Evolutionary conservation across 2,888 invertebrate species (phyloP).

Genomic region (Drosophila melanocephala): DNA sequence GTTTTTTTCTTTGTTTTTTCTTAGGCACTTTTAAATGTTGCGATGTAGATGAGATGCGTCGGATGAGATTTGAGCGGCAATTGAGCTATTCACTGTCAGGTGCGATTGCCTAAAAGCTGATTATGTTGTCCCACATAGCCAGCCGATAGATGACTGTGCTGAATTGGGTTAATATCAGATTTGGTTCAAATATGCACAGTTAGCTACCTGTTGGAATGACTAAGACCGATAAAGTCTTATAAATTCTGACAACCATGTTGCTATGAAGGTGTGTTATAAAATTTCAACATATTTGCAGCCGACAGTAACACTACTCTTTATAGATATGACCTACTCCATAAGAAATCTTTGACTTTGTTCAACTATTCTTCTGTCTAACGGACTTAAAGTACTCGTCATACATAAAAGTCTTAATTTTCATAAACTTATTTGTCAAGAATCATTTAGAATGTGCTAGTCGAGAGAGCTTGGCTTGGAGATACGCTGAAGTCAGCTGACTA

Average conservation of each 20-base stretch:
- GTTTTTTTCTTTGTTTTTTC: conserved; percentile 20
- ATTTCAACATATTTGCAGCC: neutral
- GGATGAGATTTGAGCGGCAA: conserved; percentile 40
- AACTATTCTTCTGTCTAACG: neutral
- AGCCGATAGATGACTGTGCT: conserved; percentile 52
- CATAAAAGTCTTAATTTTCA: neutral
- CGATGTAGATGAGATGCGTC: conserved; percentile 39
- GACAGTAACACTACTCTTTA: neutral
- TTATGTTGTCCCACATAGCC: conserved; percentile 54
- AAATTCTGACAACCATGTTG: neutral
- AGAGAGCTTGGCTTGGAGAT: rapidly evolving
- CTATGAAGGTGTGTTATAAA: neutral
- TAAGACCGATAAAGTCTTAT: neutral
- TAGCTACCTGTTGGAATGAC: conserved; percentile 6
- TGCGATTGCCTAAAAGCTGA: conserved; percentile 44
- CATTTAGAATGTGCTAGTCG: neutral
- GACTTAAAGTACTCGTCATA: neutral
- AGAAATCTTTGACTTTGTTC: neutral
- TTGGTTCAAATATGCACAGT: conserved; percentile 24
- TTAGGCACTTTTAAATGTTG: conserved; percentile 35
- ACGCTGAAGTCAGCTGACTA: neutral
- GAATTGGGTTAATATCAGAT: conserved; percentile 51
- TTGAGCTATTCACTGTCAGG: conserved; percentile 46
- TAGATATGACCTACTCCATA: neutral
- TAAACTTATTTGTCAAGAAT: neutral